Conservation (phyloP, 2,113 vertebrate genomes). For the Orcinus orca region DNA sequence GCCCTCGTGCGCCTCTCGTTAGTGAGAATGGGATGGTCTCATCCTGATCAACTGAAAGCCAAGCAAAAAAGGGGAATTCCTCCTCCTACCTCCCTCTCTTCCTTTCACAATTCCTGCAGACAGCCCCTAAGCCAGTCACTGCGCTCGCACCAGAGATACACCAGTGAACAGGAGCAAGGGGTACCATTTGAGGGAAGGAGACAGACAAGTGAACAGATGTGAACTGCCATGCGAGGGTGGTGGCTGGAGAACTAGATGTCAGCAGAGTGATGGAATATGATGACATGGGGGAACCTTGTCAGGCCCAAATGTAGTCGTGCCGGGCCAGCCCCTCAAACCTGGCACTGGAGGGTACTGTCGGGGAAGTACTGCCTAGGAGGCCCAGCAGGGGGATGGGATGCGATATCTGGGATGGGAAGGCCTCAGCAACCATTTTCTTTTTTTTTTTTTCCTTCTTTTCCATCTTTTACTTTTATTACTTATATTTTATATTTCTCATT, state of each 20-base stretch:
- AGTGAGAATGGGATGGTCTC: background rate
- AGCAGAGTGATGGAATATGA: background rate
- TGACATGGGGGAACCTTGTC: too few relatives aligned
- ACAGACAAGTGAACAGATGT: background rate
- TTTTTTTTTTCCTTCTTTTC: background rate
- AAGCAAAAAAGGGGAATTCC: background rate
- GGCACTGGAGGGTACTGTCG: fast-evolving
- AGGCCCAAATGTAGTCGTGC: background rate
- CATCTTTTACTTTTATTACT: background rate
- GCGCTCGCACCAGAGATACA: background rate
- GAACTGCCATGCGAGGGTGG: background rate
- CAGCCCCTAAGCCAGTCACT: background rate
- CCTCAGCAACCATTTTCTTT: background rate
- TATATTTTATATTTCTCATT: background rate
- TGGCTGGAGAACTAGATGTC: background rate
- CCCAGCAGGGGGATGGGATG: too few relatives aligned
- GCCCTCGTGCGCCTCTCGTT: background rate
- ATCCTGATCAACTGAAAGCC: background rate
- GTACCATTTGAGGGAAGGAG: background rate
- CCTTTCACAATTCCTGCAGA: background rate
- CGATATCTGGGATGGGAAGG: background rate
- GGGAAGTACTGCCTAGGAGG: background rate
- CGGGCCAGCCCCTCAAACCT: background rate
- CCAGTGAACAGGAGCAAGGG: background rate
- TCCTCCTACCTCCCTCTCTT: background rate